Evolutionary conservation across 2,113 vertebrate genomes (phyloP).

Genomic region (Protobothrops flavoviridis): DNA sequence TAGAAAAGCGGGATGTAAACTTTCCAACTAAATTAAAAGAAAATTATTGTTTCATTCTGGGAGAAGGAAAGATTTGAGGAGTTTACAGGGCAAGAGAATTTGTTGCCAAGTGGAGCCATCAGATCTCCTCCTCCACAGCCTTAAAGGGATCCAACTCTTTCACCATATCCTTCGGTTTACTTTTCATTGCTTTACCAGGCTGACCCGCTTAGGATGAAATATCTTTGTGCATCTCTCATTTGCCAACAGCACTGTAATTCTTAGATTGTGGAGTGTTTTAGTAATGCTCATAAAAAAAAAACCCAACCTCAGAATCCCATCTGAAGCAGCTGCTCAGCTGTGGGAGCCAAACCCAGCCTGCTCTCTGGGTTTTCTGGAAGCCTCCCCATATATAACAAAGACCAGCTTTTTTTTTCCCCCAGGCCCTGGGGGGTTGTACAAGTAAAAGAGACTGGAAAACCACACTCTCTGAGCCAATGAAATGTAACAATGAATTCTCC

Average conservation of each 20-base stretch:
- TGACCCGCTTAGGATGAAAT: background rate
- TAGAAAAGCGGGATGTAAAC: background rate
- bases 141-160: background rate
- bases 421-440: background rate
- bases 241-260: background rate
- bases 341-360: background rate
- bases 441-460: slow-evolving; percentile 6
- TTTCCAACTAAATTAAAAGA: background rate
- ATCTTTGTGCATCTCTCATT: background rate
- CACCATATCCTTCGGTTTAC: background rate
- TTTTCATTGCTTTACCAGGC: background rate
- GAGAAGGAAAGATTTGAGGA: background rate
- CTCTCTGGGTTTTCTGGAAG: background rate
- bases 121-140: background rate
- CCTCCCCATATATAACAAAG: background rate
- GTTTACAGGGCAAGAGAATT: background rate
- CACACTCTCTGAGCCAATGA: background rate
- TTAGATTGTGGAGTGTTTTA: background rate
- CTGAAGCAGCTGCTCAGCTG: background rate
- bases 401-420: background rate
- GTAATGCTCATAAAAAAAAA: background rate
- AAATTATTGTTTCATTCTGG: background rate
- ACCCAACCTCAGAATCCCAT: background rate
- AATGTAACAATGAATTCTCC: slow-evolving; percentile 23
- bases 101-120: background rate